Percentiles rank a stretch among this genome's conserved stretches.
phyloP scores from a whole-genome alignment of 1,140 invertebrate species.

The Drosophila lacteicornis region DNA sequence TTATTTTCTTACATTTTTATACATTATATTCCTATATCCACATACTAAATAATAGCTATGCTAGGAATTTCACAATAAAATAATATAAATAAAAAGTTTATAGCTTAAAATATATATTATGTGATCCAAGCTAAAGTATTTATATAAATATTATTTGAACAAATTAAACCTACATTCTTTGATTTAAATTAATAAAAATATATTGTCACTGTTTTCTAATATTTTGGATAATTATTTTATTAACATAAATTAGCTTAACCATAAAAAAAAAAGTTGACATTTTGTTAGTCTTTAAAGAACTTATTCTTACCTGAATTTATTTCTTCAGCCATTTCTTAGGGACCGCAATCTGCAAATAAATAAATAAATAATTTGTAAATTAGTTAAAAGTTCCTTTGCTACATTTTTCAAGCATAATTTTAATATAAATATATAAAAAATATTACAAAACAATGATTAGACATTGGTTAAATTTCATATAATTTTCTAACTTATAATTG shows the following conservation, averaged over 20 bases:
- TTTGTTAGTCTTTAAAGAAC: neutral
- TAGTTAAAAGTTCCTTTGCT: no score
- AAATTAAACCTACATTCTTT: neutral
- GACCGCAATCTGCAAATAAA: neutral
- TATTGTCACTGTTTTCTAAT: neutral
- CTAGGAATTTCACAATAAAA: no score
- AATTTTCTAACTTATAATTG: accelerated
- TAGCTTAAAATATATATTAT: no score
- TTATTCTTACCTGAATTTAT: neutral
- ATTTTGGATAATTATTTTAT: neutral
- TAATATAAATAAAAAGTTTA: no score
- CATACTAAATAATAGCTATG: no score
- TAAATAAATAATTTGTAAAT: neutral
- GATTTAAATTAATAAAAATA: neutral
- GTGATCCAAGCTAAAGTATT: neutral
- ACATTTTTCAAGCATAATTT: no score
- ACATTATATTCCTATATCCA: no score
- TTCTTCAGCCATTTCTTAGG: no score
- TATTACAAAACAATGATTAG: neutral
- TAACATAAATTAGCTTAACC: neutral
- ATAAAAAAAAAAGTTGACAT: no score
- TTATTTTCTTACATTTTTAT: neutral
- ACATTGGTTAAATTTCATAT: neutral
- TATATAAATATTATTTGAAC: neutral
- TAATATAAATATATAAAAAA: neutral